Evolutionary conservation across 37 sponge, comb jelly and placozoan species (phyloP).

Genomic region (Hexactinellida sp.): DNA sequence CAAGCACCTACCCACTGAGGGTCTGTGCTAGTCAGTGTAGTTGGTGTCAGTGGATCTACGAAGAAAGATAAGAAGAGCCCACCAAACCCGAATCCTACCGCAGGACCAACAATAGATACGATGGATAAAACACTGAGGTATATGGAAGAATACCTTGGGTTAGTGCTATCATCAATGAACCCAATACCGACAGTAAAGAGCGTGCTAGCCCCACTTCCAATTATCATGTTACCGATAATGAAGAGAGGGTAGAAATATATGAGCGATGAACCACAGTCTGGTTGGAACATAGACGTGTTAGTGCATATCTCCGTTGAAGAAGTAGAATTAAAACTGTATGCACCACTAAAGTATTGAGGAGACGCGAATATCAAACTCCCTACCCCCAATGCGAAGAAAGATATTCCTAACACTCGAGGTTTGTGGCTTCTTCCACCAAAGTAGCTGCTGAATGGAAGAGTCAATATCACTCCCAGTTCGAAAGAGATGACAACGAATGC

Average conservation of each 20-base stretch:
- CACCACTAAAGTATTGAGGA: conserved; percentile 51
- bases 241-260: conserved; percentile 46
- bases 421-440: conserved; percentile 59
- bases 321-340: conserved; percentile 2
- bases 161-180: conserved; percentile 62
- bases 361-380: conserved; percentile 46
- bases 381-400: conserved; percentile 20
- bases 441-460: conserved; percentile 59
- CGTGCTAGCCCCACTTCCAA: conserved; percentile 68
- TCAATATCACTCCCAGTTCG: conserved; percentile 45
- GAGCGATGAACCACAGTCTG: neutral
- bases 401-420: conserved; percentile 53
- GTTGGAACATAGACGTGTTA: neutral
- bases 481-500: conserved; percentile 32
- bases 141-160: conserved; percentile 40
- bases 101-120: conserved; percentile 53
- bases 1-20: conserved; percentile 76
- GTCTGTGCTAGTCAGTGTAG: conserved; percentile 29
- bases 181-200: conserved; percentile 74
- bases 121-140: conserved; percentile 53
- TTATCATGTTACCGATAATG: conserved; percentile 48
- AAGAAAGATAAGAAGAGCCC: conserved; percentile 53
- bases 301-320: conserved; percentile 26
- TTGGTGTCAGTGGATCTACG: conserved; percentile 42
- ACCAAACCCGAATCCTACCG: conserved; percentile 64